Base-by-base conservation (phyloP, 2,888 invertebrate species). In the Urechis unicinctus region DNA sequence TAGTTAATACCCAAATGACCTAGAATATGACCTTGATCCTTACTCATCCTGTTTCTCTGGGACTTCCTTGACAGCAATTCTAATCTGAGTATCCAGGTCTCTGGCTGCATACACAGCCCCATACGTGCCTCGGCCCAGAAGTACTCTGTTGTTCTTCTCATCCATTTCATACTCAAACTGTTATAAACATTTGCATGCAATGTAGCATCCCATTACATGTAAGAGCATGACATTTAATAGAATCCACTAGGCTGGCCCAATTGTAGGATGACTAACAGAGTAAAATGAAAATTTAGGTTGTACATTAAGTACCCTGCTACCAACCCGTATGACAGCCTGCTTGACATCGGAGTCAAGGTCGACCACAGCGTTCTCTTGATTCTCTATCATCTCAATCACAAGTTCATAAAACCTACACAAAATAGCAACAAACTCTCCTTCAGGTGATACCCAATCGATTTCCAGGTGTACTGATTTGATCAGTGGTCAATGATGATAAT, bases 1-100 rank as follows among this genome's bases (percentile, higher is more conserved):
- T n/a, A n/a, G n/a, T n/a, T n/a, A n/a, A n/a, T n/a, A n/a, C n/a
- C n/a, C n/a, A n/a, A n/a, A 13, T n/a, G n/a, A 13, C 13, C 13
- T 21, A 46, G 13, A 46, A 46, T 29, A 30, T 17, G 6, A 25
- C 22, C 17, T 6, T 17, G 28, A 26, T 22, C 22, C n/a, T 68
- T 77, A 84, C 80, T 94, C 93, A 2, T 92, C 83, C 79, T 93
- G 92, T 76, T 89, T 88, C 79, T 97, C 97, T 0, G 94, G 94
- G 60, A 99, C 91, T 82, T 98, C 98, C 78, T 99, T 98, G 22
- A 97, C 91, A 2, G 98, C 98, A 66, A 98, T 95, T 58, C 91
- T 83, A 9, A 88, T 87, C 82, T 93, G 96, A 0, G 92, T 97
- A 75, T 88, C 90, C 62, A 91, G 84, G 79, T 97, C 95, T 1